A percentile compares a stretch with the other conserved stretches of the same genome.
phyloP scores from a whole-genome alignment of 2,113 vertebrate species.

The Clarias magur region DNA sequence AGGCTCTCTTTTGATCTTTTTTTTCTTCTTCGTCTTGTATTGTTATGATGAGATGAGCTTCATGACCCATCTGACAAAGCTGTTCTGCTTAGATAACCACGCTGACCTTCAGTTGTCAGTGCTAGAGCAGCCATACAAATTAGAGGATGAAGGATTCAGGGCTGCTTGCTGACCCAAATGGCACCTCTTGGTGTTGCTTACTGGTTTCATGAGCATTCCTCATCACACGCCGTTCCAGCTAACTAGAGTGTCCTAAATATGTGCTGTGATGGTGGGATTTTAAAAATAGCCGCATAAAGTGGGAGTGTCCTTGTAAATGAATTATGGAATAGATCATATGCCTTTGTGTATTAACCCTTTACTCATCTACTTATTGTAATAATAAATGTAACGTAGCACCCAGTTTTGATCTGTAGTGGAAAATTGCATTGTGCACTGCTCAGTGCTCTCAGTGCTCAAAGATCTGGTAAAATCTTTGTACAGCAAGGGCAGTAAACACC shows the following conservation, averaged over 20 bases:
- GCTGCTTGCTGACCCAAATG: conserved; percentile 34
- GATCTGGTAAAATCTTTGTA: background rate
- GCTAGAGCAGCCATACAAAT: conserved; percentile 25
- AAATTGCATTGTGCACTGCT: conserved; percentile 21
- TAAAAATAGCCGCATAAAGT: background rate
- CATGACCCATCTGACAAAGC: conserved; percentile 28
- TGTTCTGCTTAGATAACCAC: conserved; percentile 17
- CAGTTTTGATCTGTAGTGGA: conserved; percentile 31
- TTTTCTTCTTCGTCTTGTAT: background rate
- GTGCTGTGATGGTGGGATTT: conserved; percentile 14
- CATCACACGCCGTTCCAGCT: conserved; percentile 22
- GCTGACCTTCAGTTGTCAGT: conserved; percentile 31
- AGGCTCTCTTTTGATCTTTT: conserved; percentile 4
- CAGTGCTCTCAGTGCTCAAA: background rate
- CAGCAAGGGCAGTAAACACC: conserved; percentile 37
- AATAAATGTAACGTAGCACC: conserved; percentile 13
- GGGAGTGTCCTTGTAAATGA: conserved; percentile 21
- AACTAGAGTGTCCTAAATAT: conserved; percentile 25
- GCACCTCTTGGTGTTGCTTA: conserved; percentile 33
- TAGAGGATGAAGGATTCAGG: conserved; percentile 30
- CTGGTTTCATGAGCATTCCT: conserved; percentile 49
- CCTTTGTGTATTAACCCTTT: conserved; percentile 29
- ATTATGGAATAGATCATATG: conserved; percentile 33
- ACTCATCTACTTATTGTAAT: conserved; percentile 40
- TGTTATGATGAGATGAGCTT: conserved; percentile 11